phyloP scores from a whole-genome alignment of 2,797 vertebrate species.

The Urophycis tenuis region DNA sequence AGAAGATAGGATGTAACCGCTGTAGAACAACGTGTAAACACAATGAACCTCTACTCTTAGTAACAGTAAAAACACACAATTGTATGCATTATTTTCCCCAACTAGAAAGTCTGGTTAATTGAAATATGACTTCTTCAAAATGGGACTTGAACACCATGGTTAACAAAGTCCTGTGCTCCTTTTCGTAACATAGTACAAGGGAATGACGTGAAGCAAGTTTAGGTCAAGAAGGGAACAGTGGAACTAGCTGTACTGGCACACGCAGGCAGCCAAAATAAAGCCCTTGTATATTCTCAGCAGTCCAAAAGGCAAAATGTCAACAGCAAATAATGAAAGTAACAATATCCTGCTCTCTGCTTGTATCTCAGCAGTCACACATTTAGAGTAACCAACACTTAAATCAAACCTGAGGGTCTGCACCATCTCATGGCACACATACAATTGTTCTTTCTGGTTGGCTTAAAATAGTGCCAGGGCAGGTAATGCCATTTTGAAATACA shows the following conservation, averaged over 20 bases:
- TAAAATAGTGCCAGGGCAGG: background rate
- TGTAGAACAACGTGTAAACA: background rate
- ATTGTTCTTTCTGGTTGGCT: background rate
- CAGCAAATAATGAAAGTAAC: background rate
- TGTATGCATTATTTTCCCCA: background rate
- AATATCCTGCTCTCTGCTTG: background rate
- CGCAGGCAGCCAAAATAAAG: conserved; percentile 1
- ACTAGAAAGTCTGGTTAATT: background rate
- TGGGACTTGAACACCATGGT: conserved; percentile 27
- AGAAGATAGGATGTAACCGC: background rate
- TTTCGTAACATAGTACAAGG: conserved; percentile 16
- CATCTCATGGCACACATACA: background rate
- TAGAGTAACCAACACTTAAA: background rate
- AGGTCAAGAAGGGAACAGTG: conserved; percentile 16
- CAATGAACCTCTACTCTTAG: background rate
- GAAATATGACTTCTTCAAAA: background rate
- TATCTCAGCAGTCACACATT: background rate
- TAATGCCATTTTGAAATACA: background rate
- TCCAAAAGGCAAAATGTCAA: background rate
- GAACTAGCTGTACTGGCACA: background rate
- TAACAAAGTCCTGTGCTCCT: conserved; percentile 15
- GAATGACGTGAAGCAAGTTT: conserved; percentile 10
- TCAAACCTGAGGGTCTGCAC: background rate
- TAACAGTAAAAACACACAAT: background rate
- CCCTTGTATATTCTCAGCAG: background rate